Conservation (phyloP, 2,797 vertebrate genomes). For the Holocentrus rufus region DNA sequence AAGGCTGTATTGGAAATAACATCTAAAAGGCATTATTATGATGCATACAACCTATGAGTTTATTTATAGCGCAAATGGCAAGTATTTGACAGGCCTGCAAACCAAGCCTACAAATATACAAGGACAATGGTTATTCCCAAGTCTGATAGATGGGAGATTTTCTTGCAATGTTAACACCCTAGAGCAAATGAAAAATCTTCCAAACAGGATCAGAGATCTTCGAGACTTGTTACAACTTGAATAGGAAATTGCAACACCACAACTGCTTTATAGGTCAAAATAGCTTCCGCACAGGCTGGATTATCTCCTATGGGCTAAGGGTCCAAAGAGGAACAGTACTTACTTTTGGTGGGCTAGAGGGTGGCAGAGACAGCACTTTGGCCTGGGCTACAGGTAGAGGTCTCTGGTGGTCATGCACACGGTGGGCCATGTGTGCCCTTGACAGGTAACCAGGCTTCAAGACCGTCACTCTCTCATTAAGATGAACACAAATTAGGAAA, state of each 20-base stretch:
- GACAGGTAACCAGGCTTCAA: constrained; percentile 26
- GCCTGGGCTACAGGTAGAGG: constrained; percentile 78
- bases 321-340: constrained; percentile 38
- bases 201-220: too few species aligned
- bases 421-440: constrained; percentile 87
- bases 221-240: too few species aligned
- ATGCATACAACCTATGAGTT: too few species aligned
- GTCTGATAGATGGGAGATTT: too few species aligned
- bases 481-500: background rate
- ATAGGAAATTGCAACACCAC: background rate
- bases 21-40: too few species aligned
- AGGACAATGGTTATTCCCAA: too few species aligned
- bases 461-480: constrained; percentile 7
- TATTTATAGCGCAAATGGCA: too few species aligned
- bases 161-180: too few species aligned
- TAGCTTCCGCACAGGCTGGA: background rate
- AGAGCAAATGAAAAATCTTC: too few species aligned
- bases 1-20: too few species aligned
- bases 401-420: constrained; percentile 83
- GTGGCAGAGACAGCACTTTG: constrained; percentile 80
- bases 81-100: too few species aligned
- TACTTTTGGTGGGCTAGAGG: constrained; percentile 84
- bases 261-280: background rate
- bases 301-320: background rate
- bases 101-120: too few species aligned